Conservation (phyloP, 1,140 invertebrate species). For the Zaprionus tsacasi region DNA sequence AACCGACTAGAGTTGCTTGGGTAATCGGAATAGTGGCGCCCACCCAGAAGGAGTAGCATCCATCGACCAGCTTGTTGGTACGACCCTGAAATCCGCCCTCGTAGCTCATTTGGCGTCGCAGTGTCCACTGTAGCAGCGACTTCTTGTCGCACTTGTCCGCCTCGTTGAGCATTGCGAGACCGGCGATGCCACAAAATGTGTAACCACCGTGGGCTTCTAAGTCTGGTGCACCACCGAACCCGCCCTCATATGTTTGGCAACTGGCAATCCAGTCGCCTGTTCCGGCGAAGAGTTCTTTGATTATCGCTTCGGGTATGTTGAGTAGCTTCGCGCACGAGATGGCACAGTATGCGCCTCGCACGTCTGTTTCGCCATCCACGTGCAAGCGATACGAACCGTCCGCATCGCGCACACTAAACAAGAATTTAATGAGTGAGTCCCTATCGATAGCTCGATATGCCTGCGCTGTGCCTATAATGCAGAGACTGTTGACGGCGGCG, state of each 20-base stretch:
- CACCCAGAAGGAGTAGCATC: slow-evolving; percentile 99
- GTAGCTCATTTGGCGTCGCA: slow-evolving; percentile 94
- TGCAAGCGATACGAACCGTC: slow-evolving; percentile 97
- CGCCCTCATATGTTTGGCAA: slow-evolving; percentile 99
- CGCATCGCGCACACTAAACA: slow-evolving; percentile 90
- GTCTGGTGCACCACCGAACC: slow-evolving; percentile 96
- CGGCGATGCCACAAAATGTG: slow-evolving; percentile 97
- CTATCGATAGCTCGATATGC: slow-evolving; percentile 95
- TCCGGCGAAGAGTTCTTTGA: slow-evolving; percentile 91
- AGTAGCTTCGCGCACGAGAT: slow-evolving; percentile 94
- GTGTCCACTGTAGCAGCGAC: slow-evolving; percentile 92
- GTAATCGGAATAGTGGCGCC: slow-evolving; percentile 94
- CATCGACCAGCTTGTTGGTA: slow-evolving; percentile 99
- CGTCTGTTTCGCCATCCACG: slow-evolving; percentile 96
- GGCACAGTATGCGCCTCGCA: slow-evolving; percentile 98
- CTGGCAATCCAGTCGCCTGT: slow-evolving; percentile 96
- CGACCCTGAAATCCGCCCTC: slow-evolving; percentile 98
- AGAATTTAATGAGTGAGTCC: slow-evolving; percentile 89
- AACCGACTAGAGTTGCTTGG: slow-evolving; percentile 85
- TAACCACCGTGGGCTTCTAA: slow-evolving; percentile 99
- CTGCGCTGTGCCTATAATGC: slow-evolving; percentile 93
- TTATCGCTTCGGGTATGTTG: slow-evolving; percentile 88
- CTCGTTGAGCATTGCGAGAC: slow-evolving; percentile 92
- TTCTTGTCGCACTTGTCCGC: slow-evolving; percentile 92
- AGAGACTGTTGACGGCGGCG: slow-evolving; percentile 96